Evolutionary conservation across 2,113 vertebrate species (phyloP), one percentile per base, ranked within the genome.

Genomic region (Hydrolagus affinis): DNA sequence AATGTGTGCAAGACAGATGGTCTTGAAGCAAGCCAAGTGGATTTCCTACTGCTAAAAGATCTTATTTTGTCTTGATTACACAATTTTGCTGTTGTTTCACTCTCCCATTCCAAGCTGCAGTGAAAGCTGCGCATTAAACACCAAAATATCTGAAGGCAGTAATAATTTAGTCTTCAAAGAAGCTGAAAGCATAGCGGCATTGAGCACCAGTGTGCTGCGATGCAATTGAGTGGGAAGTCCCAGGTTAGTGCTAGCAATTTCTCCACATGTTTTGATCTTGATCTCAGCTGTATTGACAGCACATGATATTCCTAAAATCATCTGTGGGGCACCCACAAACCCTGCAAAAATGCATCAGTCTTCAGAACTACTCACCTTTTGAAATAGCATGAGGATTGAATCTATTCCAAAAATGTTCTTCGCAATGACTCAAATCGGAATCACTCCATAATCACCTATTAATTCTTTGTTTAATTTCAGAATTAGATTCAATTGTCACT

Each of bases 11-110:
- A 92, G 90, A 90, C 87, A 90, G 90, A 91, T 89, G 86, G 86
- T 85, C 88, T 86, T 87, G 88, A 88, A 89, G 89, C 86, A 90
- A 91, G 86, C 90, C 88, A 90, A 88, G 14, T 89, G 70, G 87
- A 88, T 89, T 89, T 92, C 88, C 88, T 91, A 90, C 87, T 1
- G 87, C 88, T 87, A 87, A 85, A 89, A 86, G 88, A 87, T 88
- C 87, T 90, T 86, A 86, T 86, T 90, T 89, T 88, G 89, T 86
- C 91, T 87, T 88, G 87, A 88, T 86, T 88, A 89, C 87, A 90
- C 85, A 89, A 87, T 85, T 87, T 87, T 88, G 89, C 88, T 90
- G 89, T 90, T 90, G 88, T 89, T 91, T 88, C 89, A 73, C 86
- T 86, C 88, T 88, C 88, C 87, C 86, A 75, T 78, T 88, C 88